Percentiles rank a stretch among this genome's conserved stretches.
Conservation (phyloP, 2,113 vertebrate species). For the Aphelocoma coerulescens region DNA sequence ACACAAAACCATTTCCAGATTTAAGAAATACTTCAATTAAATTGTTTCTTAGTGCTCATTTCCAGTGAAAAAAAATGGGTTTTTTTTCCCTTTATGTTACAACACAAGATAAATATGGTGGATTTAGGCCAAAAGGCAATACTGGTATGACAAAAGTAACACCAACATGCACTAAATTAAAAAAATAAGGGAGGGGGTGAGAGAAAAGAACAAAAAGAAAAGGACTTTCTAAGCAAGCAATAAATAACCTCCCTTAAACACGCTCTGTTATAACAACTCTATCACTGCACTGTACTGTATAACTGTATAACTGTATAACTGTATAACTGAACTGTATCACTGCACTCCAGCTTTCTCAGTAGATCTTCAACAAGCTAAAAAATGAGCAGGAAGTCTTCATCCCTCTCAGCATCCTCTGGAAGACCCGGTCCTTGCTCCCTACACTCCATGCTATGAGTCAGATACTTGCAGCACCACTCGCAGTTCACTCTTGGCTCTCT, state of each 20-base stretch:
- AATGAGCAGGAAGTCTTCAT: background rate
- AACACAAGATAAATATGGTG: background rate
- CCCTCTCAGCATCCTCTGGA: background rate
- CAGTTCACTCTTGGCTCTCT: background rate
- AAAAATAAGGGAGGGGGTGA: background rate
- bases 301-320: no score
- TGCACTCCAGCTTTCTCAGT: background rate
- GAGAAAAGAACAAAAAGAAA: background rate
- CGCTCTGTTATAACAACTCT: background rate
- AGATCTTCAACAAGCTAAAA: background rate
- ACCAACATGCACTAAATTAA: background rate
- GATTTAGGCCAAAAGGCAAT: background rate
- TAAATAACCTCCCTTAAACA: background rate
- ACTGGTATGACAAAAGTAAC: background rate
- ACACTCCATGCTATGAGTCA: rapidly evolving
- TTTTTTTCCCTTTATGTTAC: background rate
- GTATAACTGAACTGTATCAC: no score
- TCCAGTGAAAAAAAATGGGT: background rate
- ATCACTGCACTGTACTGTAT: no score
- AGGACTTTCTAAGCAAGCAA: background rate
- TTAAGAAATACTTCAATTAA: conserved; percentile 30
- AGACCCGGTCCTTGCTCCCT: background rate
- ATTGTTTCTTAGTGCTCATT: conserved; percentile 22
- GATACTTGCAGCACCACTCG: background rate
- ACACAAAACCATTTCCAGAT: conserved; percentile 54